Base-by-base conservation (phyloP, 2,797 vertebrate genomes). In the Smutsia gigantea region DNA sequence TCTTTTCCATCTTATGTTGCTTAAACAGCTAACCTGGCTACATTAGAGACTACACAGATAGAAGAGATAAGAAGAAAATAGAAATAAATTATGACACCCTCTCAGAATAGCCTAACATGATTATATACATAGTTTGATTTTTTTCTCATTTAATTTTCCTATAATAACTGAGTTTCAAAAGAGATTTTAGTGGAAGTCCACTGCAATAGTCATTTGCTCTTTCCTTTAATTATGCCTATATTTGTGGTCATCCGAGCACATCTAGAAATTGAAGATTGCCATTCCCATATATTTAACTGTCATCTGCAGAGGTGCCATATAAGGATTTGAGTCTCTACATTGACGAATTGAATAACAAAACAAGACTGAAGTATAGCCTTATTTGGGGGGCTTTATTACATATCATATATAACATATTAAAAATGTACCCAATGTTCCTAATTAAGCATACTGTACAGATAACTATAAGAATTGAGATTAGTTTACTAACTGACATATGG, bases 151-250 rank as follows among this genome's bases (percentile, higher is more conserved):
- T 95, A 17, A 31, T 34, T 91, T 87, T 29, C 27, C 46, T 49
- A 4, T 59, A 66, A 49, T 81, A 19, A 90, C 42, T 90, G 87
- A 55, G 18, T 72, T 90, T 93, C 92, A 78, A 88, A 88, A 79
- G 23, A 25, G 5, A 42, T 63, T 49, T 90, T 39, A 82, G 46
- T 82, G 71, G 27, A 42, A 92, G 2, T 25, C 69, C 17, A 72
- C 46, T 46, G 29, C 39, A 66, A 51, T 9, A 7, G 18, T 68
- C 63, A 9, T 39, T 94, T 69, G 10, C 31, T 68, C 29, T 90
- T 82, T 83, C 94, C 59, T 71, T 90, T 63, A 96, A 25, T 69
- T 85, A 5, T 21, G 69, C 90, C 78, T 91, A 93, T 96, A 82
- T 83, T 57, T 77, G 97, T 89, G 97, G 97, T 90, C 13, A 94